Percentiles rank a stretch among this genome's conserved stretches.
Evolutionary conservation across 2,113 vertebrate species (phyloP).

Genomic region (Trichomycterus rosablanca): DNA sequence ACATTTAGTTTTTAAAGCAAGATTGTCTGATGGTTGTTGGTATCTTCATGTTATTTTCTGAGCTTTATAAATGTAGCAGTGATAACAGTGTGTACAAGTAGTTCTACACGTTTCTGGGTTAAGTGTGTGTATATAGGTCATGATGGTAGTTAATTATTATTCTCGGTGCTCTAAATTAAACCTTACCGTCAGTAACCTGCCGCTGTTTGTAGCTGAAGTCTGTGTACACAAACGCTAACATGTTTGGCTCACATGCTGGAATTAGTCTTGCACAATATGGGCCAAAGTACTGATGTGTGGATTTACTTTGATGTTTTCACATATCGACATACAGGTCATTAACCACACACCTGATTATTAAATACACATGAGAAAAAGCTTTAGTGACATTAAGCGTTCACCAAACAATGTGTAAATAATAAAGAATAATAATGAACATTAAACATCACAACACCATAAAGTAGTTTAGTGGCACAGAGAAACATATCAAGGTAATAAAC

Average conservation of each 20-base stretch:
- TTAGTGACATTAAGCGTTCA: too few relatives aligned
- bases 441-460: too few relatives aligned
- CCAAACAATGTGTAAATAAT: too few relatives aligned
- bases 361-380: not conserved
- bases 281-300: not conserved
- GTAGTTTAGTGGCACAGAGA: not conserved
- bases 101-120: too few relatives aligned
- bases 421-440: too few relatives aligned
- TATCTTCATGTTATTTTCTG: too few relatives aligned
- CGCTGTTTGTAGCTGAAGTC: not conserved
- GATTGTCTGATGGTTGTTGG: too few relatives aligned
- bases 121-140: not conserved
- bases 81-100: too few relatives aligned
- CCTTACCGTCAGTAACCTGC: not conserved
- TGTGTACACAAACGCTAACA: not conserved
- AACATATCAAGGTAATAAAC: too few relatives aligned
- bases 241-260: not conserved
- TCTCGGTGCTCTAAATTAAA: not conserved
- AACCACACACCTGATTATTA: not conserved
- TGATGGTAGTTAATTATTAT: not conserved
- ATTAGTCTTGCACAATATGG: not conserved
- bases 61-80: too few relatives aligned
- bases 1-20: too few relatives aligned
- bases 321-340: not conserved
- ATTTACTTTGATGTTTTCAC: too few relatives aligned